Evolutionary conservation across 2,113 vertebrate species (phyloP), one percentile per base, ranked within the genome.

Genomic region (Centropus unirufus): DNA sequence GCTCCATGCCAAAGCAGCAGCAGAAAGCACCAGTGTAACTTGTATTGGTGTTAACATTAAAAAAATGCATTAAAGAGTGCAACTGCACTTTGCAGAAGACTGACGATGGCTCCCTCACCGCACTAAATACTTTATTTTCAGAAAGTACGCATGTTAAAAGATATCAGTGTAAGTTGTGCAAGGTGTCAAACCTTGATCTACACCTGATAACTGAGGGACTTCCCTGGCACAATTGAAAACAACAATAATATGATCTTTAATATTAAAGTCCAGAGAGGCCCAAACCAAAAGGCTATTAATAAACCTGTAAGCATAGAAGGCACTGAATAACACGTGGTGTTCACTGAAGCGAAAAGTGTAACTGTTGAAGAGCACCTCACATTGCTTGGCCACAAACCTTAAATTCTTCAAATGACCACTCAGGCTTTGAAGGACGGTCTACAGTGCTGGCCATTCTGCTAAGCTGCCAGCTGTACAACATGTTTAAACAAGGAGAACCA

Each of bases 51-150:
- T 94, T 81, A 84, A 89, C n/a, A 64, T 63, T 80, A 72, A 64
- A 75, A 76, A 76, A 93, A 87, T 15, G 21, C 77, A 90, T 95
- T 83, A 76, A 93, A 83, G 68, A 4, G 61, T 83, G 34, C 64
- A 52, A 68, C 46, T 32, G 61, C 52, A 75, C 66, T 81, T 94
- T 78, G 58, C 81, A 51, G 75, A 87, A 61, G 64, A 64, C 44
- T 70, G 49, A 51, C 6, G 10, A 81, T 3, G 64, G 67, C 62
- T 84, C 67, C 58, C 19, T 62, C 54, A 46, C 58, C 55, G 59
- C 67, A 59, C 49, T 4, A 82, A 91, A 75, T 16, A 55, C 29
- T 57, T 64, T 59, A 13, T 57, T 93, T 90, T 69, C 88, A 89
- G 51, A 90, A 87, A 14, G 26, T 9, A 58, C 27, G 12, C 0